phyloP scores from a whole-genome alignment of 2,888 invertebrate genomes.

The Drosophila nigricruria region DNA sequence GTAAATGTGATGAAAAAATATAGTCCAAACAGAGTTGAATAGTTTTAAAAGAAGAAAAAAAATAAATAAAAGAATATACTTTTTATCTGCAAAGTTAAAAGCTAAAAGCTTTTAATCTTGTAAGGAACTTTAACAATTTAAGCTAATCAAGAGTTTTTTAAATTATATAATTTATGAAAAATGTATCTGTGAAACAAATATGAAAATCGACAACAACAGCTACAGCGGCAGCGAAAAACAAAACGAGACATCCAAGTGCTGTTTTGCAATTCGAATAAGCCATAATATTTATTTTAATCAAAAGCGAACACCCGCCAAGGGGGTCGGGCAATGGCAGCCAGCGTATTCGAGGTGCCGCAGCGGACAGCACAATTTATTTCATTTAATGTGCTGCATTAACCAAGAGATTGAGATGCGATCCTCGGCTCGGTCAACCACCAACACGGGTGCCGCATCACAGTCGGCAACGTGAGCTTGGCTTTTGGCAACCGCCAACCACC shows the following conservation, averaged over 20 bases:
- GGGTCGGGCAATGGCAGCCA: slow-evolving; percentile 15
- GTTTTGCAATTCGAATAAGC: slow-evolving; percentile 70
- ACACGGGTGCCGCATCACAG: slow-evolving; percentile 12
- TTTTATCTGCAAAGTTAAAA: too few species aligned
- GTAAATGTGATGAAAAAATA: too few species aligned
- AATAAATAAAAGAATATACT: too few species aligned
- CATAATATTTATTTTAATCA: slow-evolving; percentile 76
- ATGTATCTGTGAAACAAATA: slow-evolving; percentile 18
- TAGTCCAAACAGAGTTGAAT: too few species aligned
- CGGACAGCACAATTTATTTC: slow-evolving; percentile 75
- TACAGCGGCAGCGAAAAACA: slow-evolving; percentile 3
- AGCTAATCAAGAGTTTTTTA: too few species aligned
- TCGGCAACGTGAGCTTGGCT: slow-evolving; percentile 42
- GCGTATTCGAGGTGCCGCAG: slow-evolving; percentile 45
- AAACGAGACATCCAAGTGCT: slow-evolving; percentile 28
- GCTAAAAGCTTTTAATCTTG: too few species aligned
- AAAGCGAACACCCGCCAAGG: slow-evolving; percentile 77
- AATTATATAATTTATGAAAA: slow-evolving; percentile 5
- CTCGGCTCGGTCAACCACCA: slow-evolving; percentile 55
- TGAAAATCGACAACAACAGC: slow-evolving; percentile 8
- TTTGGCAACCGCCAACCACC: slow-evolving; percentile 7
- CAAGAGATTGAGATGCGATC: slow-evolving; percentile 74
- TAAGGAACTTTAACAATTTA: too few species aligned
- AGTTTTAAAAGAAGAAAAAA: too few species aligned
- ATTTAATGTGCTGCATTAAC: slow-evolving; percentile 77